Evolutionary conservation across 2,797 vertebrate species (phyloP).

Genomic region (Vireo griseus): DNA sequence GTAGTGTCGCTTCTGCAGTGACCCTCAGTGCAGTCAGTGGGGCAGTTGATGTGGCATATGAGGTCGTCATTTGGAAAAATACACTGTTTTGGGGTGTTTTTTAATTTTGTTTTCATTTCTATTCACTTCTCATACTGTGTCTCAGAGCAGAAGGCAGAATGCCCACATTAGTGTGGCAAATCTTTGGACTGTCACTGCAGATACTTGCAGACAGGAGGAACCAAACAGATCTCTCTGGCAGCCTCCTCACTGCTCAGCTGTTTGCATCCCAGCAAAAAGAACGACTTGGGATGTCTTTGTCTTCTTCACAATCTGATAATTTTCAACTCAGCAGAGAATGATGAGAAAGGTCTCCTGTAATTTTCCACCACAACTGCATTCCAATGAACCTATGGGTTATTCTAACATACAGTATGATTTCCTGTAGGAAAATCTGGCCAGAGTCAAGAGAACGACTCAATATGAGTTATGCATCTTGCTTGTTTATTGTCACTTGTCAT

Average conservation of each 20-base stretch:
- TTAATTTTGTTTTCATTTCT: not conserved
- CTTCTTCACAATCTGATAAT: not conserved
- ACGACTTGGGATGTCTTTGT: not conserved
- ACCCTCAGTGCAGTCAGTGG: not conserved
- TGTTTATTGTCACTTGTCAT: too few species aligned
- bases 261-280: rapidly evolving
- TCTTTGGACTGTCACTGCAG: not conserved
- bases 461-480: too few species aligned
- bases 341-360: not conserved
- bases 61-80: not conserved
- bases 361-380: not conserved
- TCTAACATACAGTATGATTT: not conserved
- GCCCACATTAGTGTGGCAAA: not conserved
- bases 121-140: not conserved
- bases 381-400: not conserved
- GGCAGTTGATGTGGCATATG: not conserved
- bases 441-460: too few species aligned
- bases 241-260: not conserved
- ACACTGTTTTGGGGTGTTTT: too few species aligned
- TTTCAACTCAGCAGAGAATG: not conserved
- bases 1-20: not conserved
- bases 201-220: not conserved
- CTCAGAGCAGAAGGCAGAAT: not conserved
- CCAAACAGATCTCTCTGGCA: not conserved
- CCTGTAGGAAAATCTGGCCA: too few species aligned